These are phyloP conservation scores for Ganaspis sp. DNA, from an alignment of 1,140 invertebrate species.

Conservation along the genomic window DNA sequence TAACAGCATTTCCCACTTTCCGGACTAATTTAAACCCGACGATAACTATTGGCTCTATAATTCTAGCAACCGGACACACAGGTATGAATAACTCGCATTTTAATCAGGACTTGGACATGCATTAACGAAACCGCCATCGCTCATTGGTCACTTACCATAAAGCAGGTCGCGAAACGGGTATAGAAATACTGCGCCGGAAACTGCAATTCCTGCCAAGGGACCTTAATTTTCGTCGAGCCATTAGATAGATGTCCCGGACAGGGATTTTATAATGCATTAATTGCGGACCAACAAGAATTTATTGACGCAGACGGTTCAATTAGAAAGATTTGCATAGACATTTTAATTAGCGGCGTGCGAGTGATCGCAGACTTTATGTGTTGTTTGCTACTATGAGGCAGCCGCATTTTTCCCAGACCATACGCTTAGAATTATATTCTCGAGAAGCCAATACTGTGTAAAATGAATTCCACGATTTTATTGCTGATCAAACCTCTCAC, in stretches of 20 bases:
- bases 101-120: neutral
- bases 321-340: slow-evolving; percentile 55
- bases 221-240: neutral
- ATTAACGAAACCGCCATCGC: slow-evolving; percentile 11
- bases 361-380: neutral
- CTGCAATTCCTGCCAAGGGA: neutral
- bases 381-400: neutral
- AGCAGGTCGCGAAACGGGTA: neutral
- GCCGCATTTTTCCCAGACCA: neutral
- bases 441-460: too few species aligned
- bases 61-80: neutral
- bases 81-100: neutral
- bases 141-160: slow-evolving; percentile 27
- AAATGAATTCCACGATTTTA: too few species aligned
- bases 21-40: neutral
- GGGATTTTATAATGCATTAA: slow-evolving; percentile 57
- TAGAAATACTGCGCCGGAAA: neutral
- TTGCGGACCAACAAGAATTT: slow-evolving; percentile 48
- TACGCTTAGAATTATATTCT: too few species aligned
- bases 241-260: neutral
- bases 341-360: slow-evolving; percentile 59
- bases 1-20: slow-evolving; percentile 18
- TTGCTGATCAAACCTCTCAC: too few species aligned
- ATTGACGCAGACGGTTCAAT: slow-evolving; percentile 53
- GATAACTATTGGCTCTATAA: slow-evolving; percentile 26